phyloP scores from a whole-genome alignment of 2,888 invertebrate genomes.

The Lepidochrysops patricia region DNA sequence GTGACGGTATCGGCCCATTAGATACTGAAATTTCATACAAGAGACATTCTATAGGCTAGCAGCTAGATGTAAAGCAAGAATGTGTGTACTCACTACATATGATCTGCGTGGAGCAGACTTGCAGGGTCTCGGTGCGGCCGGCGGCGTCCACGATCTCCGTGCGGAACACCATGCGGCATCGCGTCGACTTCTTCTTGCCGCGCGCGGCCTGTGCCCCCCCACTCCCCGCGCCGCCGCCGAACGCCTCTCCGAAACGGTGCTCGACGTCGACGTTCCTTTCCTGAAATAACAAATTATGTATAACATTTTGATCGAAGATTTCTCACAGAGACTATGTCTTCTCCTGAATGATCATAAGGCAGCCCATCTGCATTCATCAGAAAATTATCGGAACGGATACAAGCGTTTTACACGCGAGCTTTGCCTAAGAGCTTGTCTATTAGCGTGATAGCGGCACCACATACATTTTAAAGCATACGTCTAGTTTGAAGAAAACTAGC shows the following conservation, averaged over 20 bases:
- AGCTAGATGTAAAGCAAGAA: not conserved
- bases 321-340: too few species aligned
- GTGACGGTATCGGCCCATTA: too few species aligned
- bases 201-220: slow-evolving; percentile 65
- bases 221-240: slow-evolving; percentile 62
- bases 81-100: slow-evolving; percentile 86
- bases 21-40: too few species aligned
- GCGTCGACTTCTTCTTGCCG: slow-evolving; percentile 94
- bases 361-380: too few species aligned
- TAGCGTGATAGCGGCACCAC: too few species aligned
- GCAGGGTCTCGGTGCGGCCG: slow-evolving; percentile 86
- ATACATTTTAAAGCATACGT: too few species aligned
- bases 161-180: slow-evolving; percentile 95
- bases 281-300: slow-evolving; percentile 36
- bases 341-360: too few species aligned
- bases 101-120: slow-evolving; percentile 92
- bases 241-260: slow-evolving; percentile 85
- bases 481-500: too few species aligned
- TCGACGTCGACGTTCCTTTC: slow-evolving; percentile 95
- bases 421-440: too few species aligned
- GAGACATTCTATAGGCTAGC: not conserved
- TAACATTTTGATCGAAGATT: too few species aligned
- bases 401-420: too few species aligned
- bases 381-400: too few species aligned
- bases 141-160: slow-evolving; percentile 85